Evolutionary conservation across 2,888 invertebrate genomes (phyloP).

Genomic region (Agrotis puta): DNA sequence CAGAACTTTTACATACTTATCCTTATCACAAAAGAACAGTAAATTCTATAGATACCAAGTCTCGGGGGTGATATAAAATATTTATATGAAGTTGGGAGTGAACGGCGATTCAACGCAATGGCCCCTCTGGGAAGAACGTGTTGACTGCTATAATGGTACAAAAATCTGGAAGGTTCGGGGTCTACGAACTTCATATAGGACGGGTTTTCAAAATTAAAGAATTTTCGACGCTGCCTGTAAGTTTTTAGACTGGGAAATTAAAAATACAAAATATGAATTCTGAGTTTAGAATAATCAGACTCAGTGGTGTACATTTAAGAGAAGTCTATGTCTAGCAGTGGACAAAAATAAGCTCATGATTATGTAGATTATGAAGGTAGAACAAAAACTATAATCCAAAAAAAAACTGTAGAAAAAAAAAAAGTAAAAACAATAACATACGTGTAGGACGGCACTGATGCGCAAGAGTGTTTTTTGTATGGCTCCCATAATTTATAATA

Average conservation of each 20-base stretch:
- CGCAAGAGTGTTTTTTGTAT: no score
- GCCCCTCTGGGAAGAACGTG: constrained; percentile 39
- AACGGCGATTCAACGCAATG: constrained; percentile 38
- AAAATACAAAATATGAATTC: background rate
- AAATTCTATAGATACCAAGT: constrained; percentile 6
- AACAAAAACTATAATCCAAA: background rate
- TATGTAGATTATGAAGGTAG: no score
- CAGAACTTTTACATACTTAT: background rate
- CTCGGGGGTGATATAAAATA: constrained; percentile 52
- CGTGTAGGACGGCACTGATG: no score
- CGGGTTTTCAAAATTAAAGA: background rate
- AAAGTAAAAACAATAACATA: no score
- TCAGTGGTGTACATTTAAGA: no score
- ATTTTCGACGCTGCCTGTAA: background rate
- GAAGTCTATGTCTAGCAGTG: no score
- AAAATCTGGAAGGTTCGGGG: constrained; percentile 36
- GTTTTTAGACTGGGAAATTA: background rate
- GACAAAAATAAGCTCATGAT: background rate
- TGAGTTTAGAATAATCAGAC: no score
- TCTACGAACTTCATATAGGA: background rate
- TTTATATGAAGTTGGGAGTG: constrained; percentile 48
- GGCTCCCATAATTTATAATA: no score
- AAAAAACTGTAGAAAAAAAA: background rate
- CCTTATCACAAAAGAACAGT: constrained; percentile 9
- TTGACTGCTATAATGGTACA: constrained; percentile 17